Evolutionary conservation across 2,888 invertebrate species (phyloP).

Genomic region (Brenthis ino): DNA sequence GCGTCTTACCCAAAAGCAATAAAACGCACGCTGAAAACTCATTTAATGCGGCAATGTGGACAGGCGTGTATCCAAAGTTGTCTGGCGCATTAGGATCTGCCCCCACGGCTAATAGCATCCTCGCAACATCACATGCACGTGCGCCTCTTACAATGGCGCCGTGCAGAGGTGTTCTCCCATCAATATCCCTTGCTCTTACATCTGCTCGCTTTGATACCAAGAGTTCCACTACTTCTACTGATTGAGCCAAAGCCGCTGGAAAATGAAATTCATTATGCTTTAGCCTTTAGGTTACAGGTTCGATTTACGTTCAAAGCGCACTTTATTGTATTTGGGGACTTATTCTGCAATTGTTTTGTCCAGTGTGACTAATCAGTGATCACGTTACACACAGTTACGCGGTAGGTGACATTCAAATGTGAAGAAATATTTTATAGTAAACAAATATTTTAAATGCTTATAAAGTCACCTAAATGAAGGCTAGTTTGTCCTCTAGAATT

Average conservation of each 20-base stretch:
- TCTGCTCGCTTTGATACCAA: slow-evolving; percentile 85
- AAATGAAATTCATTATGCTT: slow-evolving; percentile 23
- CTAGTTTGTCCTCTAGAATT: slow-evolving; percentile 91
- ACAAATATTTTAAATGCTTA: background rate
- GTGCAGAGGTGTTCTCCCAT: slow-evolving; percentile 90
- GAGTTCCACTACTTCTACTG: slow-evolving; percentile 88
- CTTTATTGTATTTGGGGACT: no score
- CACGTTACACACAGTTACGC: no score
- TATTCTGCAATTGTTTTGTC: no score
- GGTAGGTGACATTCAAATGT: background rate
- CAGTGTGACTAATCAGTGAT: no score
- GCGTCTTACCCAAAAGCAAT: slow-evolving; percentile 81
- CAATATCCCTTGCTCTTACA: slow-evolving; percentile 85
- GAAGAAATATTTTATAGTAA: background rate
- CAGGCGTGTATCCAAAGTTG: slow-evolving; percentile 91
- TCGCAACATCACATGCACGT: slow-evolving; percentile 86
- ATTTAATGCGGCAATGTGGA: slow-evolving; percentile 92
- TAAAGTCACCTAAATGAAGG: slow-evolving; percentile 84
- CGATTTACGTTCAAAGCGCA: no score
- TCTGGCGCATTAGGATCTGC: slow-evolving; percentile 90
- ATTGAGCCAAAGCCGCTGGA: slow-evolving; percentile 89
- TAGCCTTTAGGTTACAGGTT: no score
- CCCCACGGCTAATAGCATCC: slow-evolving; percentile 84
- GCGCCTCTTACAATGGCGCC: slow-evolving; percentile 91
- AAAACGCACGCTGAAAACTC: slow-evolving; percentile 90